Evolutionary conservation across 2,888 invertebrate genomes (phyloP).

Genomic region (Pseudanteris insignis): DNA sequence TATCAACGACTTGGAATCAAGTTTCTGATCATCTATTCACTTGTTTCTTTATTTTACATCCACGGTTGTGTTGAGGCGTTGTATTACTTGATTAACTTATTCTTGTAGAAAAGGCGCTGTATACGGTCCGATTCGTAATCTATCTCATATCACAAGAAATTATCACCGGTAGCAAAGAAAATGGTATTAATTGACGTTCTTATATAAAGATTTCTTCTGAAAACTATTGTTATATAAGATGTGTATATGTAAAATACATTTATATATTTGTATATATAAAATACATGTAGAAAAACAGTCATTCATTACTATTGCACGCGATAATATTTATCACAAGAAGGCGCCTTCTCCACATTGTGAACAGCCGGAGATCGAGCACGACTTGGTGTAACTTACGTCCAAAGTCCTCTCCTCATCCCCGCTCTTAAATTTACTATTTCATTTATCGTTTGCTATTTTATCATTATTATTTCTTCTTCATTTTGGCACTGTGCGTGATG

Average conservation of each 20-base stretch:
- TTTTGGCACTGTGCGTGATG: constrained; percentile 56
- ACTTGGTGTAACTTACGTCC: constrained; percentile 5
- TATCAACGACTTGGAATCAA: too few species aligned
- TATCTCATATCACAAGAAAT: constrained; percentile 40
- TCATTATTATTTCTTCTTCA: constrained; percentile 26
- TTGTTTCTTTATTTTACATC: constrained; percentile 22
- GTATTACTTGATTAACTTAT: too few species aligned
- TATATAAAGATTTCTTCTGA: constrained; percentile 34
- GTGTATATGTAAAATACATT: constrained; percentile 44
- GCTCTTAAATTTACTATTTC: constrained; percentile 8
- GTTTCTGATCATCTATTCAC: neutral
- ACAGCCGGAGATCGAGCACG: constrained; percentile 10
- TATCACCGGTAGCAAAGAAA: constrained; percentile 39
- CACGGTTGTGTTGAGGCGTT: constrained; percentile 23
- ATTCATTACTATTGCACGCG: constrained; percentile 41
- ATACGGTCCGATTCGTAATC: constrained; percentile 24
- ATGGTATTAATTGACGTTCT: constrained; percentile 38
- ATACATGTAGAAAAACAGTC: constrained; percentile 40
- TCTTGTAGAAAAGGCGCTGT: constrained; percentile 43
- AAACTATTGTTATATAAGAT: constrained; percentile 40
- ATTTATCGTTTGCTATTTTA: constrained; percentile 24
- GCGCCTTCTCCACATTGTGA: constrained; percentile 39
- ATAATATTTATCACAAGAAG: constrained; percentile 39
- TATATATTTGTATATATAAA: constrained; percentile 43
- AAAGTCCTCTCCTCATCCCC: constrained; percentile 2